A percentile compares a stretch with the other conserved stretches of the same genome.
phyloP scores from a whole-genome alignment of 2,797 vertebrate species.

The Gymnoscopelus microlampas region DNA sequence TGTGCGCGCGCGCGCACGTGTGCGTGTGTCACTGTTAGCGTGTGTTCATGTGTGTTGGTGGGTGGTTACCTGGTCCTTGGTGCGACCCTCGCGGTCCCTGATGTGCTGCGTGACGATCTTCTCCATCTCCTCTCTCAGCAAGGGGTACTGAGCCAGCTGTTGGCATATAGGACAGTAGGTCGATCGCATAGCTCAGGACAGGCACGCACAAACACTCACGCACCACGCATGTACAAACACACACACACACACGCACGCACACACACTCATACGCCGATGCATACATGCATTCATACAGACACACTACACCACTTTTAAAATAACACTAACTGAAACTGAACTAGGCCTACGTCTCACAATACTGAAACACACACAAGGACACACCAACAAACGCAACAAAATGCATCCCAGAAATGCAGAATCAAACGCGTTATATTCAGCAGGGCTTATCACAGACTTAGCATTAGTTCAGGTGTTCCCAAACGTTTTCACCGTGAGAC shows the following conservation, averaged over 20 bases:
- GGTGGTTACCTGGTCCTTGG: slow-evolving; percentile 90
- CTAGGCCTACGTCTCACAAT: background rate
- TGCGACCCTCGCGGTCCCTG: slow-evolving; percentile 92
- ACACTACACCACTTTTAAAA: no score
- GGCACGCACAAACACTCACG: slow-evolving; percentile 29
- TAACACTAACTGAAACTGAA: no score
- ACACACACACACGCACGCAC: slow-evolving; percentile 9
- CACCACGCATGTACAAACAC: slow-evolving; percentile 24
- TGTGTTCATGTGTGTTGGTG: slow-evolving; percentile 2
- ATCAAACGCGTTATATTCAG: slow-evolving; percentile 37
- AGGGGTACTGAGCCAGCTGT: slow-evolving; percentile 96
- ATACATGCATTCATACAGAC: no score
- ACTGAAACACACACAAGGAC: slow-evolving; percentile 52
- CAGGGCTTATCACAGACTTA: slow-evolving; percentile 57
- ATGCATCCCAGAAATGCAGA: slow-evolving; percentile 43
- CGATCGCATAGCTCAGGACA: slow-evolving; percentile 41
- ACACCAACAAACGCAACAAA: slow-evolving; percentile 52
- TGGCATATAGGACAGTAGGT: slow-evolving; percentile 70
- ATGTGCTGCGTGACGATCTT: slow-evolving; percentile 97
- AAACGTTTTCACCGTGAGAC: no score
- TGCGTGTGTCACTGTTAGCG: background rate
- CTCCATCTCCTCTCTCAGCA: slow-evolving; percentile 98
- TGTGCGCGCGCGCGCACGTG: background rate
- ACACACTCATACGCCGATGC: background rate
- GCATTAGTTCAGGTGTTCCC: slow-evolving; percentile 31